Conservation (phyloP, 2,797 vertebrate species). For the Coranthus polyacanthus region DNA sequence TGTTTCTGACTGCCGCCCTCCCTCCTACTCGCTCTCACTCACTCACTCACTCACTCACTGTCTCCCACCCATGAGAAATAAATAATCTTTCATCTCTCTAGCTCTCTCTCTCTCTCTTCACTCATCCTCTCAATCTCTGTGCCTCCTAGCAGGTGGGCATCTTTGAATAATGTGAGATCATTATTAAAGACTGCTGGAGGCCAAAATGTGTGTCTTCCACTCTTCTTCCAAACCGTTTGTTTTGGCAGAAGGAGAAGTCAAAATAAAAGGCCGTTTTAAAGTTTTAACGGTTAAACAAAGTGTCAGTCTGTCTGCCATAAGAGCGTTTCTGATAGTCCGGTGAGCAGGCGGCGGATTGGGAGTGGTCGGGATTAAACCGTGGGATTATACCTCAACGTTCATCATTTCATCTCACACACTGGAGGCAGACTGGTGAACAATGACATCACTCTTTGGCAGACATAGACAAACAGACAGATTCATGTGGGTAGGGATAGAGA, state of each 20-base stretch:
- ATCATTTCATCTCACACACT: constrained; percentile 75
- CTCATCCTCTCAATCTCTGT: constrained; percentile 27
- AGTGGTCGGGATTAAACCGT: constrained; percentile 77
- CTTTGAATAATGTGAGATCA: constrained; percentile 66
- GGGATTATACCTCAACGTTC: constrained; percentile 80
- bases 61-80: constrained; percentile 36
- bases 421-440: constrained; percentile 68
- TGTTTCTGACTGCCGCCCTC: constrained; percentile 77
- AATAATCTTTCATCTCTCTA: constrained; percentile 11
- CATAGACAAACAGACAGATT: constrained; percentile 54
- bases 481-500: constrained; percentile 67
- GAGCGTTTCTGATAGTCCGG: constrained; percentile 46
- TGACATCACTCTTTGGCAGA: constrained; percentile 80
- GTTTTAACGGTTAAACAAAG: constrained; percentile 19
- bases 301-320: constrained; percentile 6
- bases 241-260: not conserved
- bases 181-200: constrained; percentile 52
- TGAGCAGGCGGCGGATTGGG: constrained; percentile 64
- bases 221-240: not conserved
- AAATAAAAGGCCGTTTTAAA: not conserved
- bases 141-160: constrained; percentile 61
- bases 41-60: constrained; percentile 50
- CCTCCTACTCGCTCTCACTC: constrained; percentile 67
- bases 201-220: constrained; percentile 39
- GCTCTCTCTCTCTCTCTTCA: constrained; percentile 72